Conservation (phyloP, 1,140 invertebrate species). For the Fopius arisanus region DNA sequence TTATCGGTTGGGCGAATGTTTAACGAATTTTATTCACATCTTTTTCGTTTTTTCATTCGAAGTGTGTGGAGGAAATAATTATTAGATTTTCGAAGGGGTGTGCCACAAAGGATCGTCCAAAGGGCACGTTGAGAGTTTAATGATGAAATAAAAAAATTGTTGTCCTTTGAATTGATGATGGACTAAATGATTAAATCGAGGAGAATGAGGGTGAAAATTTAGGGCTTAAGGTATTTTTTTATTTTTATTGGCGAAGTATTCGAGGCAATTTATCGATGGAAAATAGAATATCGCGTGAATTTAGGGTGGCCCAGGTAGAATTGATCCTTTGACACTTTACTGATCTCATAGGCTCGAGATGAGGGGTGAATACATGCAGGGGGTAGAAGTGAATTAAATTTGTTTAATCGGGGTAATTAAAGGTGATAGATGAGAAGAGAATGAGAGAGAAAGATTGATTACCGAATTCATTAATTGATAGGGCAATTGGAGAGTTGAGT, state of each 20-base stretch:
- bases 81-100: background rate
- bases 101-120: slow-evolving; percentile 6
- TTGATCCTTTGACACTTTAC: slow-evolving; percentile 33
- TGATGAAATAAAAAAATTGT: background rate
- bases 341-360: slow-evolving; percentile 46
- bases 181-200: slow-evolving; percentile 21
- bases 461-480: slow-evolving; percentile 17
- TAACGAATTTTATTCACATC: too few species aligned
- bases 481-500: slow-evolving; percentile 1
- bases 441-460: slow-evolving; percentile 19
- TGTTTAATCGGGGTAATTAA: slow-evolving; percentile 22
- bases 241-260: slow-evolving; percentile 28
- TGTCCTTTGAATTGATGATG: slow-evolving; percentile 13
- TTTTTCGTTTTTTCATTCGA: too few species aligned
- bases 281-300: slow-evolving; percentile 27
- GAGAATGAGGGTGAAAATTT: background rate
- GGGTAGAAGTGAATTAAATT: slow-evolving; percentile 26
- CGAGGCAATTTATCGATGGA: slow-evolving; percentile 34
- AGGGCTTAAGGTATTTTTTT: slow-evolving; percentile 16
- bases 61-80: background rate
- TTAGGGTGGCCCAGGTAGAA: slow-evolving; percentile 24
- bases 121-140: slow-evolving; percentile 11
- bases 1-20: too few species aligned
- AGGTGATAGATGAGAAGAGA: slow-evolving; percentile 24
- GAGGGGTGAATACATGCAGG: slow-evolving; percentile 31